Conservation (phyloP, 2,888 invertebrate species). For the Eurois occulta region DNA sequence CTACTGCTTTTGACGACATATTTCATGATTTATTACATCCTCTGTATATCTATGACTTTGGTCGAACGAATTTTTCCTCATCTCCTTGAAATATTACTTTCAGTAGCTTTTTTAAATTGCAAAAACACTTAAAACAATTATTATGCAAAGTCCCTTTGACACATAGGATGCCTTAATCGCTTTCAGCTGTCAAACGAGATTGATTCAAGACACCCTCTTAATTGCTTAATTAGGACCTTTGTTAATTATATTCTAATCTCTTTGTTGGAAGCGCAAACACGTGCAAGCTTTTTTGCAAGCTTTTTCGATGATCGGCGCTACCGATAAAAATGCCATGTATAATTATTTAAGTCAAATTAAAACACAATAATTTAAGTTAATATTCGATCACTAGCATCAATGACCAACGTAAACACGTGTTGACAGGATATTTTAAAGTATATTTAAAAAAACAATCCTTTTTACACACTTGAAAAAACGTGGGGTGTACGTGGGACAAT, state of each 20-base stretch:
- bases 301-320: neutral
- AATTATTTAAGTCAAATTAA: no score
- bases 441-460: no score
- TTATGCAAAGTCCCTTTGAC: conserved; percentile 29
- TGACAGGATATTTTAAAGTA: no score
- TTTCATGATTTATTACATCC: conserved; percentile 5
- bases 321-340: no score
- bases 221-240: conserved; percentile 47
- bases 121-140: conserved; percentile 15
- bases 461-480: no score
- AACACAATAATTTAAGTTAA: neutral
- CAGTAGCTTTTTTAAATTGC: neutral
- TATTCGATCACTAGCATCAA: neutral
- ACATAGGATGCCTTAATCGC: conserved; percentile 23
- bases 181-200: conserved; percentile 48
- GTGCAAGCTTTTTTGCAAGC: neutral
- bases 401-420: neutral
- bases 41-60: neutral
- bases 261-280: conserved; percentile 22
- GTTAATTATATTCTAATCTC: conserved; percentile 31
- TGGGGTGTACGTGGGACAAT: no score
- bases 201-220: conserved; percentile 33
- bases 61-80: neutral
- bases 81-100: neutral
- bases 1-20: neutral